A percentile compares a stretch with the other conserved stretches of the same genome.
Conservation (phyloP, 64 coral and sea anemone species). For the Dendronephthya gigantea region DNA sequence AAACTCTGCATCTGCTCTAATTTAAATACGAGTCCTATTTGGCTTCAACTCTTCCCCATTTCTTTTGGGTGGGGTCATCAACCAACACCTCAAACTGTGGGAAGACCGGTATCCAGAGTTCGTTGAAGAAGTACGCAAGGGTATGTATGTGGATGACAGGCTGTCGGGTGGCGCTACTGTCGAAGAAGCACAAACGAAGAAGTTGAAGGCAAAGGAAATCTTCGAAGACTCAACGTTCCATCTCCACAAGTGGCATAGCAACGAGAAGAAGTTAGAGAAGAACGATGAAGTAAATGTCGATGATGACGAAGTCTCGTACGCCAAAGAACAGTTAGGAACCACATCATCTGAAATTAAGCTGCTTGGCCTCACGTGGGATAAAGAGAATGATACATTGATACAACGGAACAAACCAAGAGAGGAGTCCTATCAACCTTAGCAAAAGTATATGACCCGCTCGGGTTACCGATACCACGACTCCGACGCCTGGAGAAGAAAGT, state of each 20-base stretch:
- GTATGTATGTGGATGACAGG: neutral
- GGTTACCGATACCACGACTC: neutral
- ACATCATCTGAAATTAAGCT: too few species aligned
- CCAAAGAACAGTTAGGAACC: too few species aligned
- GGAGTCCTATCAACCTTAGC: neutral
- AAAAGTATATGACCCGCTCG: neutral
- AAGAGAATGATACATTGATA: too few species aligned
- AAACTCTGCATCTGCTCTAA: too few species aligned
- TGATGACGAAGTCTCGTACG: too few species aligned
- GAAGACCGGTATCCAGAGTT: neutral
- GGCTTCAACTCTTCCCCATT: too few species aligned
- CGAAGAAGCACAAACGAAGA: neutral
- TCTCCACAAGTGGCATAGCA: neutral
- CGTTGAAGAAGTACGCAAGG: neutral
- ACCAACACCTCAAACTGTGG: neutral
- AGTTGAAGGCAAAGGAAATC: neutral
- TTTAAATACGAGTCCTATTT: too few species aligned
- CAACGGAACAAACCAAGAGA: too few species aligned
- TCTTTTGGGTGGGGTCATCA: too few species aligned
- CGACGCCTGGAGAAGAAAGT: neutral
- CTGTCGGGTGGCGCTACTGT: neutral
- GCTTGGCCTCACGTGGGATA: too few species aligned
- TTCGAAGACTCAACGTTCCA: neutral
- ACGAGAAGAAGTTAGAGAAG: neutral
- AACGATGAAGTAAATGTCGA: too few species aligned